Percentiles rank a stretch among this genome's conserved stretches.
Evolutionary conservation across 2,888 invertebrate genomes (phyloP).

Genomic region (Sinelater perroti): DNA sequence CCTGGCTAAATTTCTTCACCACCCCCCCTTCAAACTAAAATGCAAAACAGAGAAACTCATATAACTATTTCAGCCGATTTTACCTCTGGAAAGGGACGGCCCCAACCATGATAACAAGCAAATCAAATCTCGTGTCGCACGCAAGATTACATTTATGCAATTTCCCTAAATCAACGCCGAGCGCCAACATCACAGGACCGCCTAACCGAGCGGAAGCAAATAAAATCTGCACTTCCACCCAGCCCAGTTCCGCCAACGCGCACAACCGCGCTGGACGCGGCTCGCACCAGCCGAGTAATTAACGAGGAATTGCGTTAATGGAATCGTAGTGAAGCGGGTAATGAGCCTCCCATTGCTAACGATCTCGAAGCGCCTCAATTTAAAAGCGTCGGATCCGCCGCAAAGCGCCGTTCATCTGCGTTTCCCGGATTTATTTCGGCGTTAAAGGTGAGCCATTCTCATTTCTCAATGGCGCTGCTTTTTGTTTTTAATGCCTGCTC

Average conservation of each 20-base stretch:
- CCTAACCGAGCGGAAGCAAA: background rate
- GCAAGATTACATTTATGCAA: too few relatives aligned
- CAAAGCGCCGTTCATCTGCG: conserved; percentile 12
- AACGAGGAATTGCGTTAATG: conserved; percentile 19
- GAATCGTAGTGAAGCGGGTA: conserved; percentile 18
- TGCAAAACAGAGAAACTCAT: too few relatives aligned
- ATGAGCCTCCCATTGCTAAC: conserved; percentile 15
- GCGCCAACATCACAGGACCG: background rate
- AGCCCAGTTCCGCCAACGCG: conserved; percentile 1
- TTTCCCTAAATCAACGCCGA: conserved; percentile 1
- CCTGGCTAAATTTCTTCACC: too few relatives aligned
- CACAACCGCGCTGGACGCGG: conserved; percentile 13
- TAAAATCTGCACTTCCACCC: conserved; percentile 11
- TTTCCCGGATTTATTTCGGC: too few relatives aligned
- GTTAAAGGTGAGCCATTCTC: too few relatives aligned
- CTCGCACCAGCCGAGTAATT: conserved; percentile 19
- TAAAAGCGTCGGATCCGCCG: background rate
- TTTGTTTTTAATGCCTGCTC: too few relatives aligned
- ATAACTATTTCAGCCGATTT: too few relatives aligned
- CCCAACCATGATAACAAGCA: too few relatives aligned
- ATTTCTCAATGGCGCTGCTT: too few relatives aligned
- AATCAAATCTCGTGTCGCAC: too few relatives aligned
- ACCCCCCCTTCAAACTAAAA: too few relatives aligned
- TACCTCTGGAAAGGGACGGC: too few relatives aligned
- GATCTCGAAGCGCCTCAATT: conserved; percentile 13